Conservation (phyloP, 2,888 invertebrate genomes). For the Carterocephalus palaemon region DNA sequence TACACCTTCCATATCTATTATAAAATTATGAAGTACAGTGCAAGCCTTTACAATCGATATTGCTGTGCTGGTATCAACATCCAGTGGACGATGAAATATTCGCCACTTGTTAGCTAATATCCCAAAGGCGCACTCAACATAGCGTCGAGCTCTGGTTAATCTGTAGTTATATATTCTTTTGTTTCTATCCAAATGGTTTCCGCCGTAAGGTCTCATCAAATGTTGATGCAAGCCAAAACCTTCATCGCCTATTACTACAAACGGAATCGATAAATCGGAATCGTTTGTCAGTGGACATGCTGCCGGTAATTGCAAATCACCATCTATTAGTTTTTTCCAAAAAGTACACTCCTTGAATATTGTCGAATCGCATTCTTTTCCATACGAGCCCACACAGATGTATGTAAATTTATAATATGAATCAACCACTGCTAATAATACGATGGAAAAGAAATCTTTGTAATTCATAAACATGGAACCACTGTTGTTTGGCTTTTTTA, state of each 20-base stretch:
- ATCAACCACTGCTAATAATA: no score
- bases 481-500: no score
- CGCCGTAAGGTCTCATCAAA: constrained; percentile 18
- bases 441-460: no score
- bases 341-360: no score
- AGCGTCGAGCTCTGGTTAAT: constrained; percentile 17
- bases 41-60: neutral
- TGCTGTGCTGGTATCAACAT: neutral
- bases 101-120: constrained; percentile 13
- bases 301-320: no score
- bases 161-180: constrained; percentile 20
- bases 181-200: no score
- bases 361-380: no score
- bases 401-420: no score
- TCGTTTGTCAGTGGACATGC: no score
- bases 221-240: constrained; percentile 14
- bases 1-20: neutral
- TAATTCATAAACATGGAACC: no score
- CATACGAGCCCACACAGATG: no score
- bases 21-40: neutral
- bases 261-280: neutral
- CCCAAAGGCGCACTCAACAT: constrained; percentile 3
- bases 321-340: no score
- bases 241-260: constrained; percentile 2
- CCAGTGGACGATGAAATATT: constrained; percentile 10